Base-by-base conservation (phyloP, 2,797 vertebrate species). In the Podarcis siculus region DNA sequence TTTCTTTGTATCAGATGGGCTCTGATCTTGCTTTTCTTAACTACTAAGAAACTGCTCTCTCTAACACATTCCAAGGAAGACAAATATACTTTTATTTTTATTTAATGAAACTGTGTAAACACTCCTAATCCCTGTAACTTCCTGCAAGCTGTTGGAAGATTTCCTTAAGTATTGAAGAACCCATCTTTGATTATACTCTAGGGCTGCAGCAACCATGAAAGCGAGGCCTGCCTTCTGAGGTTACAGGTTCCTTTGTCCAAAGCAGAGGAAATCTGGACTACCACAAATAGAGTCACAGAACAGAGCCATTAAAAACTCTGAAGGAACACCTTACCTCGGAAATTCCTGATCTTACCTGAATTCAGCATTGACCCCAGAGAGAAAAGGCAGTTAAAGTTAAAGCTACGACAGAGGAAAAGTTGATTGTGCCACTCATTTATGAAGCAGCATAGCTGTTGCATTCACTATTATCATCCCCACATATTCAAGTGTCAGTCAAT, bases 101-200 rank as follows among this genome's bases (percentile, higher is more conserved):
- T 45, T 82, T 19, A 86, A 84, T 49, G 30, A 79, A 45, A n/a
- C 71, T 88, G 69, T 86, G 32, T 90, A 95, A 93, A 93, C 85
- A 89, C 61, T 79, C 73, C 87, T 77, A 88, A 89, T 58, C 82
- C 92, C 88, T 91, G 91, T 92, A 93, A 94, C 90, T 90, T 91
- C 92, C 91, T 85, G 71, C 64, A 67, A 8, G 81, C 85, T 85
- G 45, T 49, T 87, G 88, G 81, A 93, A 92, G n/a, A 73, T 73
- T 87, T 81, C 78, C 69, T 87, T 69, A 81, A 39, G 78, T 35
- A 8, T 17, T 42, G 77, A 81, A 64, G 17, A 64, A 73, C 4
- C 49, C 67, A 81, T 49, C 30, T 82, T 75, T 73, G 77, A 61
- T 86, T 86, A 80, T 17, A 72, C 67, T 80, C 30, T 67, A 55